These are phyloP conservation scores for Mylabris sibirica DNA, from an alignment of 2,888 invertebrate species.

Conservation along the genomic window DNA sequence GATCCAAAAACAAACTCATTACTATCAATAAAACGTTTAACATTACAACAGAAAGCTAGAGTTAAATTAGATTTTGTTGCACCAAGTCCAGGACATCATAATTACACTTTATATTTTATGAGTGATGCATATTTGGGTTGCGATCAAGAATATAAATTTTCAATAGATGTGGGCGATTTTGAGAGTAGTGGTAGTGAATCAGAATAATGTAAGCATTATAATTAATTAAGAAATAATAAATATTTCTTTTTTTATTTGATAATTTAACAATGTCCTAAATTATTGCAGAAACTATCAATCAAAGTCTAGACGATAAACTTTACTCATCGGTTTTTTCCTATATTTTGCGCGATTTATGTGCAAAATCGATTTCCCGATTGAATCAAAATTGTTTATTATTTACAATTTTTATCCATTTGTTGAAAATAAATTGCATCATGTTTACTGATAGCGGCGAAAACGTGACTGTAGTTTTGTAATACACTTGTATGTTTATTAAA, in stretches of 20 bases:
- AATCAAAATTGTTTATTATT: not conserved
- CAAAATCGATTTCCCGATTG: no score
- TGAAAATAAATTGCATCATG: not conserved
- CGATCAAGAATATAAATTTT: constrained; percentile 98
- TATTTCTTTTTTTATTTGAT: no score
- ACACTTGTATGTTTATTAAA: no score
- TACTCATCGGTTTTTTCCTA: no score
- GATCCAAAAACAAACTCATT: constrained; percentile 94
- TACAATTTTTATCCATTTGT: not conserved
- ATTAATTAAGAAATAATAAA: not conserved
- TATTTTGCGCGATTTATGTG: no score
- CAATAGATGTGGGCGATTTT: constrained; percentile 80
- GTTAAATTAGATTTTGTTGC: constrained; percentile 92
- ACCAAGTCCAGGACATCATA: constrained; percentile 85
- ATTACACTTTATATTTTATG: constrained; percentile 97
- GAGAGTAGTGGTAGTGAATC: constrained; percentile 71
- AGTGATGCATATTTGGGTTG: constrained; percentile 99
- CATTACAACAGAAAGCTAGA: constrained; percentile 91
- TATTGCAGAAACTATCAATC: not conserved
- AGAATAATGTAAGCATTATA: constrained; percentile 59
- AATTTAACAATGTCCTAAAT: no score
- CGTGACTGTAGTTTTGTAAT: not conserved
- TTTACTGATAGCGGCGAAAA: not conserved
- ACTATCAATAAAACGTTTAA: constrained; percentile 95
- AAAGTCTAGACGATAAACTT: no score